Base-by-base conservation (phyloP, 2,797 vertebrate species). In the Chiloscyllium punctatum region DNA sequence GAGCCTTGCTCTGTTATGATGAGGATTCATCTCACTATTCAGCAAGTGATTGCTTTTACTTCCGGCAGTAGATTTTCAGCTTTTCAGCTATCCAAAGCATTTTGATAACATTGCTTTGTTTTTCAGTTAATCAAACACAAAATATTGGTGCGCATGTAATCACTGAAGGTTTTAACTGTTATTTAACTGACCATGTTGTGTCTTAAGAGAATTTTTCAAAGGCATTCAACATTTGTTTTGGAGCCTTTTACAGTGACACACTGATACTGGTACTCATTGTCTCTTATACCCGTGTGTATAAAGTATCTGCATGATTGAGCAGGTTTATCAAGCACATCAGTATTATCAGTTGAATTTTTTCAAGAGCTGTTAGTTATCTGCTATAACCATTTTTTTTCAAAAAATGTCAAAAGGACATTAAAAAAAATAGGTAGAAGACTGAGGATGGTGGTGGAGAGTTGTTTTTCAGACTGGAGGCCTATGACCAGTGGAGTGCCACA, bases 111-210 rank as follows among this genome's bases (percentile, higher is more conserved):
- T 87, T 51, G 6, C 25, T 79, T 79, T 79, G 23, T 77, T 84
- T n/a, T 86, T 53, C 84, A 48, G 9, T 53, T 51, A 30, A 53
- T 79, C 77, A 53, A 87, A 53, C 25, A 21, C 37, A 0, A 23
- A 9, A 27, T 87, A 9, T 30, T 95, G 91, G 92, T 84, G 84
- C 37, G 33, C 94, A 95, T 95, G 74, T 95, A 95, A 92, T 57
- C 69, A 72, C 71, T 72, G 71, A 62, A 95, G 96, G 96, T 96
- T 96, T 95, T 96, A 96, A 96, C 90, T 95, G 33, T 79, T 79
- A 37, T 37, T 79, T 37, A 79, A n/a, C 77, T 79, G 77, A 13
- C n/a, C 77, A 37, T 79, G 11, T n/a, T 79, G 13, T 37, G 16
- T 79, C 37, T 79, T 79, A 48, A 48, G 16, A 79, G 77, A 79